Evolutionary conservation across 2,113 vertebrate genomes (phyloP), one percentile per base, ranked within the genome.

Genomic region (Neoarius graeffei): DNA sequence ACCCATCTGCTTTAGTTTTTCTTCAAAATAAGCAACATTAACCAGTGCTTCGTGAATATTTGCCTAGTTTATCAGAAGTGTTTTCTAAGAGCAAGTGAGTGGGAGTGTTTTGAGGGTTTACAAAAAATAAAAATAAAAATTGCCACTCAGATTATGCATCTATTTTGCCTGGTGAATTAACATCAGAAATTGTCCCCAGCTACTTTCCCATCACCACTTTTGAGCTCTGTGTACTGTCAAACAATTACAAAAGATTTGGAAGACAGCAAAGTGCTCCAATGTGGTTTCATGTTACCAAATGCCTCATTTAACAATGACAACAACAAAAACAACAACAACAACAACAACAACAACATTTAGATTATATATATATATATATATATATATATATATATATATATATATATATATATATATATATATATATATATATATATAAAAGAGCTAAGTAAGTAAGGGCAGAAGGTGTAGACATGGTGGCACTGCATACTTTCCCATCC

Each of bases 1-100:
- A 23, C 5, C 56, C 79, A 82, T 76, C 52, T 56, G 85, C 77
- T 81, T 57, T 48, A 50, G 84, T 76, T 80, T 79, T 79, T 80
- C 60, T 15, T 54, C 25, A 77, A 86, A 69, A 9, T 54, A 84
- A 79, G 35, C 19, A 85, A 7, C 4, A 15, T 7, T 27, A 62
- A 80, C 62, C 42, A 77, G 57, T 52, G 57, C 42, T 85, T 85
- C 48, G 20, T 14, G 59, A 83, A 74, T 62, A 67, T 56, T 86
- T 0, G 15, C 66, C 57, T 5, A 20, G 27, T 80, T 85, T 83
- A n/a, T 86, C n/a, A 35, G 19, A 86, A 66, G 74, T 14, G 20
- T n/a, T 42, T 42, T 66, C 15, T 9, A 15, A 85, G 52, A 27
- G 48, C 57, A 59, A 52, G 20, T 67, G 27, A 73, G 35, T 81